Conservation (phyloP, 2,797 vertebrate genomes). For the Squalus acanthias region DNA sequence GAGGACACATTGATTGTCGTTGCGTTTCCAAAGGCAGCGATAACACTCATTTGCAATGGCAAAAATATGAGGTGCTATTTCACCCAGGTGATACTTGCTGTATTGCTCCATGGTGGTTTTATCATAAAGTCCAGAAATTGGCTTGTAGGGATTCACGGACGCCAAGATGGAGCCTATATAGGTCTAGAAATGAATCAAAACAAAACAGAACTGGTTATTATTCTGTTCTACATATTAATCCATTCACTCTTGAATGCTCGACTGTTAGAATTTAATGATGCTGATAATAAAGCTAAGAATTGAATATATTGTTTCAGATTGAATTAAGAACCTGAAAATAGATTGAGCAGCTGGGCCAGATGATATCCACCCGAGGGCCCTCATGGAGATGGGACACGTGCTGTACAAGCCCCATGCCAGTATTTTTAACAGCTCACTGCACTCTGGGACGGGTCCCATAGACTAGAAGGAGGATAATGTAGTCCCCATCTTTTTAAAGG, state of each 20-base stretch:
- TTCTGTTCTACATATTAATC: not conserved
- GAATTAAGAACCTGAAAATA: not conserved
- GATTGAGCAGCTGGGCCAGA: not conserved
- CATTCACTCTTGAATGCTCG: not conserved
- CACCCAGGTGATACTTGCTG: slow-evolving; percentile 76
- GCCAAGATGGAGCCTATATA: slow-evolving; percentile 93
- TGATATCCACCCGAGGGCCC: not conserved
- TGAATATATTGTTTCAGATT: not conserved
- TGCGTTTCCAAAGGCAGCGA: slow-evolving; percentile 86
- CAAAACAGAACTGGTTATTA: not conserved
- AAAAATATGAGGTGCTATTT: slow-evolving; percentile 85
- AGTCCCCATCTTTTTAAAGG: no score
- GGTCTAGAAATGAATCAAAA: slow-evolving; percentile 59
- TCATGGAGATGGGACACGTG: not conserved
- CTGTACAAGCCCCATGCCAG: no score
- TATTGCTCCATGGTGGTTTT: slow-evolving; percentile 65
- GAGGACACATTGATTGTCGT: slow-evolving; percentile 87
- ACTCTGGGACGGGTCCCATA: not conserved
- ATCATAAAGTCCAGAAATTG: slow-evolving; percentile 76
- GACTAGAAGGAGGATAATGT: not conserved
- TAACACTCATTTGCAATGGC: slow-evolving; percentile 93
- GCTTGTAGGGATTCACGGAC: slow-evolving; percentile 89
- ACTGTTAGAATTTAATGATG: not conserved
- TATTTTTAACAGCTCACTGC: not conserved
- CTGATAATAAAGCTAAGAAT: not conserved